phyloP scores from a whole-genome alignment of 2,797 vertebrate genomes.

The Champsocephalus esox region DNA sequence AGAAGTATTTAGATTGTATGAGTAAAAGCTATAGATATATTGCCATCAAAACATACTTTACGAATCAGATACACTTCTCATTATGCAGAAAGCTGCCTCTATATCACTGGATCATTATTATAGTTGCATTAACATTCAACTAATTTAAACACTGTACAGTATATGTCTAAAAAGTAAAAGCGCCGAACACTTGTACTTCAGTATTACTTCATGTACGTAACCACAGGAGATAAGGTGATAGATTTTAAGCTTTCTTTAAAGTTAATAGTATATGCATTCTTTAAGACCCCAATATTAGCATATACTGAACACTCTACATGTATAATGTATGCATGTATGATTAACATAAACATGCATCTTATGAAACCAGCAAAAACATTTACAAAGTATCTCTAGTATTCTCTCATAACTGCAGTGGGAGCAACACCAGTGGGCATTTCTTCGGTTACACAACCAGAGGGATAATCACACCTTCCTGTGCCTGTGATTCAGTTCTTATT shows the following conservation, averaged over 20 bases:
- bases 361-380: background rate
- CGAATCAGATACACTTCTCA: background rate
- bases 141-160: background rate
- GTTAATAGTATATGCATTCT: background rate
- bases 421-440: conserved; percentile 5
- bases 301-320: background rate
- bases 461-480: conserved; percentile 48
- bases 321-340: background rate
- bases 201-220: no score
- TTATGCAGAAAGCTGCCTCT: background rate
- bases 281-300: background rate
- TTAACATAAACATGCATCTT: background rate
- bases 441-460: conserved; percentile 24
- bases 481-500: conserved; percentile 15
- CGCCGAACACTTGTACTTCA: no score
- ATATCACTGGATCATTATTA: background rate
- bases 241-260: background rate
- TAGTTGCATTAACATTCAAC: background rate
- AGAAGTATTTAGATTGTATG: background rate
- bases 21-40: background rate
- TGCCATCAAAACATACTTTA: background rate
- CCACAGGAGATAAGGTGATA: background rate
- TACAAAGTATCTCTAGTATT: background rate
- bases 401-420: background rate
- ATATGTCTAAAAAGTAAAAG: no score